These are phyloP conservation scores for Origma solitaria DNA, from an alignment of 2,113 vertebrate genomes.

Conservation along the genomic window DNA sequence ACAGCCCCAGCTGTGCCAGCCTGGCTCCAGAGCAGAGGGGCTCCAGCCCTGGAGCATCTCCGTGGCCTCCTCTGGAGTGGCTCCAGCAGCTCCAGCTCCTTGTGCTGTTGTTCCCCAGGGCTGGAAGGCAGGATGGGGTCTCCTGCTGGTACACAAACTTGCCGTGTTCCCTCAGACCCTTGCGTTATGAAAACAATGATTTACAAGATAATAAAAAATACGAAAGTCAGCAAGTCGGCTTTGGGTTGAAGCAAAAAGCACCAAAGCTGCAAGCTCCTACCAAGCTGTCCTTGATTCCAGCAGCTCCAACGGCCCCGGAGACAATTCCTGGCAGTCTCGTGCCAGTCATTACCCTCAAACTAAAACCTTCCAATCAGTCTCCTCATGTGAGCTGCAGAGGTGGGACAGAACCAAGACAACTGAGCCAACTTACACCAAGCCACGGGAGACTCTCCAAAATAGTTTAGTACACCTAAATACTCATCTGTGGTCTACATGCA, in stretches of 20 bases:
- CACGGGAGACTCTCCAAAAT: not conserved
- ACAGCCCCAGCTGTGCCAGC: not conserved
- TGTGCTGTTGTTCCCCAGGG: not conserved
- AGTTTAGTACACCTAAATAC: not conserved
- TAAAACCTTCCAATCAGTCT: not conserved
- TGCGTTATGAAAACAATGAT: rapidly evolving
- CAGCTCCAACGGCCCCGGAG: not conserved
- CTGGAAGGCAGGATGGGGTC: not conserved
- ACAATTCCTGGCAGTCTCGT: not conserved
- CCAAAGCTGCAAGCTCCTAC: not conserved
- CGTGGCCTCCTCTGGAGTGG: not conserved
- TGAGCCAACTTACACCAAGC: not conserved
- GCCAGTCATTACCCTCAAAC: not conserved
- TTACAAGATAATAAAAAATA: not conserved
- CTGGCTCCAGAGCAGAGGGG: not conserved
- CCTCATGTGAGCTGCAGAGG: not conserved
- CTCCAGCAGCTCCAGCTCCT: not conserved
- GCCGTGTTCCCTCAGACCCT: not conserved
- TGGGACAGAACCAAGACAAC: not conserved
- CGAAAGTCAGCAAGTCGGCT: not conserved
- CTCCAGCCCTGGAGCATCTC: not conserved
- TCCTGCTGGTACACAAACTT: not conserved
- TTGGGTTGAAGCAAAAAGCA: not conserved
- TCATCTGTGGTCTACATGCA: rapidly evolving
- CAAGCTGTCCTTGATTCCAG: not conserved